Percentiles rank a stretch among this genome's conserved stretches.
Evolutionary conservation across 2,113 vertebrate genomes (phyloP).

Genomic region (Orthonyx spaldingii): DNA sequence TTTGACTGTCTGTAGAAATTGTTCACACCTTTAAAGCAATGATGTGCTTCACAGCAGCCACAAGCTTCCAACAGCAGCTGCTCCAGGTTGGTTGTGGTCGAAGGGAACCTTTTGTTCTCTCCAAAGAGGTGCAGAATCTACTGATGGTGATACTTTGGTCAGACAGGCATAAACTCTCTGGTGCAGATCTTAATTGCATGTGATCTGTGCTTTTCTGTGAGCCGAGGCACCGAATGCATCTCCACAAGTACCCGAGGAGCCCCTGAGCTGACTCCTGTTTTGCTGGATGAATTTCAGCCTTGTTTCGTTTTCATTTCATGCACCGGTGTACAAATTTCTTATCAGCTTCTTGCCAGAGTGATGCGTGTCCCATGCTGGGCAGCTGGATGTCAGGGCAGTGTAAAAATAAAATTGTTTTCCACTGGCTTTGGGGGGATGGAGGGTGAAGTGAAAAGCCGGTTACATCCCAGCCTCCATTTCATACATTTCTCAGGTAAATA

Average conservation of each 20-base stretch:
- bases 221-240: not conserved
- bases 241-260: accelerated
- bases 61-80: not conserved
- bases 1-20: not conserved
- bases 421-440: not conserved
- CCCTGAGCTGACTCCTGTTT: not conserved
- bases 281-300: not conserved
- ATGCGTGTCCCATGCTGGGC: not conserved
- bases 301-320: constrained; percentile 28
- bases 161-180: not conserved
- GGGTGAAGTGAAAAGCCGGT: not conserved
- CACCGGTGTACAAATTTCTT: constrained; percentile 4
- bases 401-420: not conserved
- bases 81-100: accelerated
- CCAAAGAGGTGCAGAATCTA: not conserved
- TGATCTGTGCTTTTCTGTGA: not conserved
- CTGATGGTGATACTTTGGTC: not conserved
- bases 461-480: not conserved
- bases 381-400: not conserved
- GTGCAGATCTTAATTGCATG: not conserved
- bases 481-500: not conserved
- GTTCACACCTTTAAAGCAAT: not conserved
- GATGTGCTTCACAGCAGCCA: not conserved
- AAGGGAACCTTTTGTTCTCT: not conserved
- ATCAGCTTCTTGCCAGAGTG: not conserved